Base-by-base conservation (phyloP, 2,797 vertebrate genomes). In the Centropyge bicolor region DNA sequence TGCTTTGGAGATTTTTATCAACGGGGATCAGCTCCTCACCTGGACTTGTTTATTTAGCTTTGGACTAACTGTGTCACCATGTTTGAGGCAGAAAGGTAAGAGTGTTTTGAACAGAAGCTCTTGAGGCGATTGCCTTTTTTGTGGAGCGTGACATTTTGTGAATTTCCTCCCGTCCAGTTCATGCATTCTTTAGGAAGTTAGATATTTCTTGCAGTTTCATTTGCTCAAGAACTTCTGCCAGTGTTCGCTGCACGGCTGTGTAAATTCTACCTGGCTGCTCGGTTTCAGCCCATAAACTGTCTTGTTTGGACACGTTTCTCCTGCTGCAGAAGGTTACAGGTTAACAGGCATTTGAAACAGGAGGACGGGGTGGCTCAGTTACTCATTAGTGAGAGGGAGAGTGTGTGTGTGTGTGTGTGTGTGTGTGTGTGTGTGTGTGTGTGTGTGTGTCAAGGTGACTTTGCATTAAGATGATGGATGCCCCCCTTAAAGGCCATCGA, bases 41-140 rank as follows among this genome's bases (percentile, higher is more conserved):
- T 76, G 90, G 89, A 93, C 54, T 11, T 70, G 74, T 85, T 89
- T 81, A 5, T 86, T 90, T 89, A 75, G 24, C 59, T 71, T 73
- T 35, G 77, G 87, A 89, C 54, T 43, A 24, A 65, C 74, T 16
- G 70, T 70, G 78, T 77, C 40, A 60, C 70, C 82, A 94, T 95
- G 93, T 94, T 85, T 81, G 56, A 91, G 74, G 91, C 93, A 70
- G 88, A 94, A 81, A 94, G 94, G 93, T 94, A 94, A 71, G 12
- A 43, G 41, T 10, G 9, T 62, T 56, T 74, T 40, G 6, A 41
- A 7, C 46, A 69, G 49, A 24, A n/a, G 54, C 68, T 67, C 49
- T 8, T 0, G 5, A 36, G 7, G 14, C 0, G 5, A 12, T 31
- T 46, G 49, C 68, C 74, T 35, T 52, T 74, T 59, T 59, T 27